phyloP scores from a whole-genome alignment of 2,797 vertebrate genomes.

The Threskiornis aethiopicus region DNA sequence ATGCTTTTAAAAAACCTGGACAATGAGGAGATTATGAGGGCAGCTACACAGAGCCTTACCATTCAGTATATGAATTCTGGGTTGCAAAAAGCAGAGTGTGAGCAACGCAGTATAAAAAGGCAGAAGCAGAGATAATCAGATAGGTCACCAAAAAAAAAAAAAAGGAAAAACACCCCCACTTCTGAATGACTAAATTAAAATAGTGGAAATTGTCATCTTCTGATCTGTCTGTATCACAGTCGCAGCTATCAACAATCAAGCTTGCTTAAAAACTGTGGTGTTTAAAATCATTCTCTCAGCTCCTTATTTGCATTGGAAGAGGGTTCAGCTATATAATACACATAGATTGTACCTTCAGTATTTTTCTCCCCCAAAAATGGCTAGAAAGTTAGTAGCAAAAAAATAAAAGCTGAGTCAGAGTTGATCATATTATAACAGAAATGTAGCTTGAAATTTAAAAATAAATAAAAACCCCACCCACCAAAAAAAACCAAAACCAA shows the following conservation, averaged over 20 bases:
- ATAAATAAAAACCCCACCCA: not conserved
- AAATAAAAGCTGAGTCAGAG: not conserved
- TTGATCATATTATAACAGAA: not conserved
- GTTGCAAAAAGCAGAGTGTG: not conserved
- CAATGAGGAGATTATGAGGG: not conserved
- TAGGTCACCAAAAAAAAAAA: not conserved
- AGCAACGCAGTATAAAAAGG: not conserved
- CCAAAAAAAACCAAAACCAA: not conserved
- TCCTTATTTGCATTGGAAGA: not conserved
- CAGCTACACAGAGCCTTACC: not conserved
- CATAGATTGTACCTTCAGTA: not conserved
- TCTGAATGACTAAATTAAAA: not conserved
- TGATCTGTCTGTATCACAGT: not conserved
- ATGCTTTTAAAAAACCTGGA: not conserved
- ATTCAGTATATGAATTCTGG: not conserved
- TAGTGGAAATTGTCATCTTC: not conserved
- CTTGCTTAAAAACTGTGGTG: not conserved
- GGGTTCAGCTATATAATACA: not conserved
- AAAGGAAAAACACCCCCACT: accelerated
- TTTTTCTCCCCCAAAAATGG: not conserved
- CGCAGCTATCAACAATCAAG: not conserved
- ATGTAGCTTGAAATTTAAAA: not conserved
- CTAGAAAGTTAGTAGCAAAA: not conserved
- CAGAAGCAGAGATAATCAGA: not conserved
- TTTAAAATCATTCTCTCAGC: not conserved